phyloP scores from a whole-genome alignment of 2,888 invertebrate species.

The Oxystoma pomonae region DNA sequence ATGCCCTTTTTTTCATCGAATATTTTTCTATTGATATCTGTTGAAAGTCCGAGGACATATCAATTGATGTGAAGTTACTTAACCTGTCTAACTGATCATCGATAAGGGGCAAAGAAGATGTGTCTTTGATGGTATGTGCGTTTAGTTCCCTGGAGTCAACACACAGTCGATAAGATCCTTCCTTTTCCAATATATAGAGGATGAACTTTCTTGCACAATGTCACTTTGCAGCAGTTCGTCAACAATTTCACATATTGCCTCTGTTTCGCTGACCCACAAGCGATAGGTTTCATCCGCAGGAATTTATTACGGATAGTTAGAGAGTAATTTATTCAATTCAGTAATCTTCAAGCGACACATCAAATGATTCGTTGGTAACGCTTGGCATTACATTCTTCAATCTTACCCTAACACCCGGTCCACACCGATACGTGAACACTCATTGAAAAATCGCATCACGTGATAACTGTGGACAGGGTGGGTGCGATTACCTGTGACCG shows the following conservation, averaged over 20 bases:
- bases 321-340: too few relatives aligned
- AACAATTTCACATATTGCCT: slow-evolving; percentile 16
- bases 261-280: slow-evolving; percentile 10
- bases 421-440: too few relatives aligned
- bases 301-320: too few relatives aligned
- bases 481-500: too few relatives aligned
- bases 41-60: slow-evolving; percentile 33
- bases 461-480: too few relatives aligned
- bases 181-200: too few relatives aligned
- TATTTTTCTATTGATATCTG: slow-evolving; percentile 35
- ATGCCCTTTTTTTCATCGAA: slow-evolving; percentile 25
- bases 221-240: slow-evolving; percentile 13
- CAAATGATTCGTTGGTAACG: too few relatives aligned
- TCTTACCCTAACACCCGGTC: too few relatives aligned
- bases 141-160: slow-evolving; percentile 29
- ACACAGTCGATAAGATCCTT: slow-evolving; percentile 20
- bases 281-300: too few relatives aligned
- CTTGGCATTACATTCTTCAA: too few relatives aligned
- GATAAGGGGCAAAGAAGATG: slow-evolving; percentile 29
- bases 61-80: slow-evolving; percentile 30
- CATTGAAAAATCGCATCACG: too few relatives aligned
- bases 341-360: too few relatives aligned
- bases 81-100: slow-evolving; percentile 30
- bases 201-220: slow-evolving; percentile 20
- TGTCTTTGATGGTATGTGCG: slow-evolving; percentile 27